Evolutionary conservation across 2,888 invertebrate species (phyloP).

Genomic region (Amphipoea oculea): DNA sequence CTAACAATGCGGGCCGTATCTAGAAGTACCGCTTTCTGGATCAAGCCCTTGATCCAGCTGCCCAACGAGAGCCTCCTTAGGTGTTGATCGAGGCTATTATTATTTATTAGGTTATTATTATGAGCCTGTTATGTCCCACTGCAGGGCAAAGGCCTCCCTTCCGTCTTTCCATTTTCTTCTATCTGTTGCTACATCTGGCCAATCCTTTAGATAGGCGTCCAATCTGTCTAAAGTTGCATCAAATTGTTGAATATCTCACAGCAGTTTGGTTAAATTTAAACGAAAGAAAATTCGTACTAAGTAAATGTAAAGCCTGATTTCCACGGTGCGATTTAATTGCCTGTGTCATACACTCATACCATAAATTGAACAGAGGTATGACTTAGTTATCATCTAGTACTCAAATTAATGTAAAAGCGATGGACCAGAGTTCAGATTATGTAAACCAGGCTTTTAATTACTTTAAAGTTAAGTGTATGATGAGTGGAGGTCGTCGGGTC

Average conservation of each 20-base stretch:
- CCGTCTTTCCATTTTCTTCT: too few relatives aligned
- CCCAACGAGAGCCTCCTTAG: too few relatives aligned
- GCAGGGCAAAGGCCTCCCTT: too few relatives aligned
- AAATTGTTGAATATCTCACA: background rate
- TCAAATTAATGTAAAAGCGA: background rate
- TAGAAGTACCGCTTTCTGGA: too few relatives aligned
- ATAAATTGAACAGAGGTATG: background rate
- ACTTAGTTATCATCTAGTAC: background rate
- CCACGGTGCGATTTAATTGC: background rate
- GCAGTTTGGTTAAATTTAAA: background rate
- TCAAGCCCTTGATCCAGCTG: too few relatives aligned
- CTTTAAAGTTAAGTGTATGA: slow-evolving; percentile 2
- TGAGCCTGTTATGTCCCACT: too few relatives aligned
- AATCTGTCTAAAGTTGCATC: background rate
- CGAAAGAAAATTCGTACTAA: background rate
- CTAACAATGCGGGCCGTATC: too few relatives aligned
- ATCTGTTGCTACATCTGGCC: too few relatives aligned
- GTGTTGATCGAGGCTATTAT: too few relatives aligned
- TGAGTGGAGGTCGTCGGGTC: slow-evolving; percentile 18
- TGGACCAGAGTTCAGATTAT: background rate
- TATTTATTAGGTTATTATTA: too few relatives aligned
- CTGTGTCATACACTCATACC: background rate
- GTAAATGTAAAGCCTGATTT: background rate
- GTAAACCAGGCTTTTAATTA: slow-evolving; percentile 28
- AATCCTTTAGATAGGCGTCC: too few relatives aligned